These are phyloP conservation scores for Cremastobaeus sp. DNA, from an alignment of 2,888 invertebrate genomes.

Conservation along the genomic window DNA sequence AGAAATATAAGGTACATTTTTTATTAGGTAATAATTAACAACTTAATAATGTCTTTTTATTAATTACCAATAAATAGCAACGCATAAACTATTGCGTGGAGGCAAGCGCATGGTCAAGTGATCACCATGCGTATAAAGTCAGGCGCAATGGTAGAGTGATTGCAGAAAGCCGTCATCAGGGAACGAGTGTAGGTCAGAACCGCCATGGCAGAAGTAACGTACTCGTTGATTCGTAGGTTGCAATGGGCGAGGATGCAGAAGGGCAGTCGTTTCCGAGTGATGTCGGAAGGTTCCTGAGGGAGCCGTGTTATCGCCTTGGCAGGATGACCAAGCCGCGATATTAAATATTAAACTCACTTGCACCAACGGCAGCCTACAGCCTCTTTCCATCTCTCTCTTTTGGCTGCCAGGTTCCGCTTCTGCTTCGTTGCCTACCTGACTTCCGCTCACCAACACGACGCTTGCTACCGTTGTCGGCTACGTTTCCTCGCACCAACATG, in stretches of 20 bases:
- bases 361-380: slow-evolving; percentile 61
- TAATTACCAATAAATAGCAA: too few species aligned
- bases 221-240: slow-evolving; percentile 46
- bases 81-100: too few species aligned
- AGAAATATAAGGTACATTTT: too few species aligned
- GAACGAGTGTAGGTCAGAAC: slow-evolving; percentile 48
- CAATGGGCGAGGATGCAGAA: slow-evolving; percentile 54
- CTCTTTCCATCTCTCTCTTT: slow-evolving; percentile 13
- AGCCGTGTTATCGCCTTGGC: slow-evolving; percentile 78
- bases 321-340: slow-evolving; percentile 78
- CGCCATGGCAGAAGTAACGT: slow-evolving; percentile 23
- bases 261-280: slow-evolving; percentile 75
- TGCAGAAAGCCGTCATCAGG: slow-evolving; percentile 14
- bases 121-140: slow-evolving; percentile 17
- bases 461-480: slow-evolving; percentile 45
- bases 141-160: slow-evolving; percentile 21
- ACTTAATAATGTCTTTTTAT: too few species aligned
- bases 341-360: slow-evolving; percentile 78
- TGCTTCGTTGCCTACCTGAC: slow-evolving; percentile 50
- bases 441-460: slow-evolving; percentile 47
- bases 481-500: slow-evolving; percentile 51
- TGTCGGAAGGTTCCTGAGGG: slow-evolving; percentile 78
- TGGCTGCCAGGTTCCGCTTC: slow-evolving; percentile 23
- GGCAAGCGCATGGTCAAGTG: too few species aligned
- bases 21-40: too few species aligned